Evolutionary conservation across 2,113 vertebrate genomes (phyloP), one percentile per base, ranked within the genome.

Genomic region (Octodon degus): DNA sequence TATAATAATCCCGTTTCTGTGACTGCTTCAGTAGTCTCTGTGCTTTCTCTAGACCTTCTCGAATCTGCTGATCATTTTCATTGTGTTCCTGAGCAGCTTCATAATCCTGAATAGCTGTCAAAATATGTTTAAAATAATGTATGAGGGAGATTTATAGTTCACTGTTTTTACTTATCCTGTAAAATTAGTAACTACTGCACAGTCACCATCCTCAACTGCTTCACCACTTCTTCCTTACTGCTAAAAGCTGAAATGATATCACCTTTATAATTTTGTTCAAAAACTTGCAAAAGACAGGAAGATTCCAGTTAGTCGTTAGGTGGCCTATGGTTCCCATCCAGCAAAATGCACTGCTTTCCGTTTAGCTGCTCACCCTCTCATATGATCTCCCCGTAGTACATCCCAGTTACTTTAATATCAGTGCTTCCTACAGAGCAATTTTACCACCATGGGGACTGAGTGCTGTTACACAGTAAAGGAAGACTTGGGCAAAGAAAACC

Each of bases 1-100:
- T 99, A 96, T 99, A 99, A 97, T 99, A 99, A 98, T 99, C 99
- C 97, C 98, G 99, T 97, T 99, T 99, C 98, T 99, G 99, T 0
- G 99, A 99, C 97, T 99, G 99, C 97, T 99, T 99, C 97, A 99
- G 96, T 82, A 99, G 99, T 93, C 98, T 98, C 96, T 99, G 99
- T 79, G 99, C 99, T 98, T 98, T 99, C 93, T 99, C 99, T 67
- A 99, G 98, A 25, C 99, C 99, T 98, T 99, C 99, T 90, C 99
- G 99, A 92, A 99, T 99, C 98, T 99, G 99, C 77, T 99, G 99
- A 97, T 99, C 99, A 68, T 99, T 99, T 96, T 99, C 99, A 58
- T 98, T 99, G 93, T 99, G 98, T 96, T 99, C 98, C 82, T 98
- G 98, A 12, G 99, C 99, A 12, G 98, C 98, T 98, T 99, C 99